Evolutionary conservation across 2,797 vertebrate genomes (phyloP).

Genomic region (Centropyge bicolor): DNA sequence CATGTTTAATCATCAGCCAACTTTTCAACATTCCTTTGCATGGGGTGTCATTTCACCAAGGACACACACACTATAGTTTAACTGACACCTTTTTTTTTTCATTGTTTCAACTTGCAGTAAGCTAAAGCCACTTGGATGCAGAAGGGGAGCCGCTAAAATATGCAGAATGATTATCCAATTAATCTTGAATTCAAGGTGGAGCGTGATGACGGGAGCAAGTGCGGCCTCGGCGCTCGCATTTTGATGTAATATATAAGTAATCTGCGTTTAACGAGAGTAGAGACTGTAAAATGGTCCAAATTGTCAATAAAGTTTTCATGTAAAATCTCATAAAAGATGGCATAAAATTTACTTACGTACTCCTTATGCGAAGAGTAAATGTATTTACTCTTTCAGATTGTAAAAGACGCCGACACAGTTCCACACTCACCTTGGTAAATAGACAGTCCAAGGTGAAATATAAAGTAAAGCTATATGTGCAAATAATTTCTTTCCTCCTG

Average conservation of each 20-base stretch:
- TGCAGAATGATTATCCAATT: constrained; percentile 37
- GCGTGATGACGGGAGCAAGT: constrained; percentile 9
- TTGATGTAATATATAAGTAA: constrained; percentile 29
- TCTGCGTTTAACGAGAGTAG: constrained; percentile 32
- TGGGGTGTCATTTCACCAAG: constrained; percentile 21
- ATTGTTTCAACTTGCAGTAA: constrained; percentile 10
- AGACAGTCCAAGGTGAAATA: constrained; percentile 39
- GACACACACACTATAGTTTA: constrained; percentile 31
- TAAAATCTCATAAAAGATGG: constrained; percentile 41
- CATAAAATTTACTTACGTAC: constrained; percentile 14
- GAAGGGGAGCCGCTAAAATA: constrained; percentile 27
- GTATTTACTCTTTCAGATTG: constrained; percentile 32
- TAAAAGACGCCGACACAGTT: constrained; percentile 20
- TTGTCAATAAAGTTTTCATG: constrained; percentile 44
- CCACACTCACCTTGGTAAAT: constrained; percentile 28
- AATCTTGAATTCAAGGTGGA: constrained; percentile 43
- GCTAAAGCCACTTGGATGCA: constrained; percentile 16
- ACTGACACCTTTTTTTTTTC: not conserved
- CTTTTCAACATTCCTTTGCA: constrained; percentile 10
- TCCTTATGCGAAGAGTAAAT: not conserved
- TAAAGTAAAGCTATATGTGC: constrained; percentile 18
- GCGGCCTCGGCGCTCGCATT: constrained; percentile 25
- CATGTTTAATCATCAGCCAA: constrained; percentile 56
- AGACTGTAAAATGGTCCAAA: constrained; percentile 48
- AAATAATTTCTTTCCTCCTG: not conserved